Conservation (phyloP, 2,113 vertebrate species). For the Oostethus manadensis region DNA sequence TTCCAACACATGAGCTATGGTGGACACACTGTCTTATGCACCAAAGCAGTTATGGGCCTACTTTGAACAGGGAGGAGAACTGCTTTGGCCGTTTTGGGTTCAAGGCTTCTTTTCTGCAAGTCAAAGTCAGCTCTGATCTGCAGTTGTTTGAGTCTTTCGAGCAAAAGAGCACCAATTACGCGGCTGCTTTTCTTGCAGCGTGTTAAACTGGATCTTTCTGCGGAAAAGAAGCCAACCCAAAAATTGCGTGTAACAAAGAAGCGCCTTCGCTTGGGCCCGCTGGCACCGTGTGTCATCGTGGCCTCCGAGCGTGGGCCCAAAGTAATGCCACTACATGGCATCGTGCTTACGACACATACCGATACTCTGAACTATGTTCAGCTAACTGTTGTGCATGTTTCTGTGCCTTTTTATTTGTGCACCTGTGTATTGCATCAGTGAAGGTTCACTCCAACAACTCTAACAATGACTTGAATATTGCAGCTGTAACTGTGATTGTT, state of each 20-base stretch:
- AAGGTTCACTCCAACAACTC: conserved; percentile 2
- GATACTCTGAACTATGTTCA: conserved; percentile 99
- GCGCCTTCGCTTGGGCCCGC: conserved; percentile 84
- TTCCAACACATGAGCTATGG: conserved; percentile 81
- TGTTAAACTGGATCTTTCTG: neutral
- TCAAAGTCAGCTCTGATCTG: neutral
- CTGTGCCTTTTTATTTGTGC: conserved; percentile 57
- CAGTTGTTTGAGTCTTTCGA: neutral
- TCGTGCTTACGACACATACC: conserved; percentile 93
- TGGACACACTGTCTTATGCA: conserved; percentile 35
- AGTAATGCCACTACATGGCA: conserved; percentile 96
- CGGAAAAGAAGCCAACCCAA: conserved; percentile 1
- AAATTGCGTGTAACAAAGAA: conserved; percentile 64
- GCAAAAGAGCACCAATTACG: neutral
- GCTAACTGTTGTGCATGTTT: conserved; percentile 83
- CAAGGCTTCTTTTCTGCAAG: conserved; percentile 53
- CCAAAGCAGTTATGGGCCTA: conserved; percentile 41
- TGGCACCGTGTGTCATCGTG: conserved; percentile 86
- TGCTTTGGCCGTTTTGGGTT: conserved; percentile 37
- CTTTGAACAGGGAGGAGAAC: conserved; percentile 62
- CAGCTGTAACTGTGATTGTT: conserved; percentile 43
- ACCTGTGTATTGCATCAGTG: conserved; percentile 16
- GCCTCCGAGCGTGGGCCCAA: conserved; percentile 83
- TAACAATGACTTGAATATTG: conserved; percentile 25
- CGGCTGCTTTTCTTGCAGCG: neutral